Evolutionary conservation across 1,140 invertebrate genomes (phyloP).

Genomic region (Drosophila sp.): DNA sequence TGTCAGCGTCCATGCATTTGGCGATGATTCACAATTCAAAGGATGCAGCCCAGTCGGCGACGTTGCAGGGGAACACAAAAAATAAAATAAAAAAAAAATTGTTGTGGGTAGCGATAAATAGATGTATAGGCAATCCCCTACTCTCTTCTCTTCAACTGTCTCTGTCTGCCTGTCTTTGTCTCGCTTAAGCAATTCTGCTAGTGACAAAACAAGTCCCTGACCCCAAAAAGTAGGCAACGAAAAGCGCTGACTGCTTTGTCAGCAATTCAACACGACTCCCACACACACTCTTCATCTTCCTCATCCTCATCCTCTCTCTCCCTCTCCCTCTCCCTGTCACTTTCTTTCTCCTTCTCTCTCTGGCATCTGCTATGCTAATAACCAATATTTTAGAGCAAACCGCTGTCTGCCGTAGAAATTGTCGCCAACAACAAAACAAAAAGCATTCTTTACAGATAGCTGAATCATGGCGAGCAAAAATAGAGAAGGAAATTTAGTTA

Average conservation of each 20-base stretch:
- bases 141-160: background rate
- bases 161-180: conserved; percentile 10
- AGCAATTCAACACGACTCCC: conserved; percentile 49
- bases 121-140: conserved; percentile 55
- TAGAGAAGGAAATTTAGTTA: background rate
- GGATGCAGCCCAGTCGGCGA: conserved; percentile 55
- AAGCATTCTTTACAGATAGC: conserved; percentile 37
- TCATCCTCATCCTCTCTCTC: background rate
- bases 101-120: conserved; percentile 69
- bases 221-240: conserved; percentile 79
- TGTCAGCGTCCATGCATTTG: conserved; percentile 68
- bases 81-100: conserved; percentile 25
- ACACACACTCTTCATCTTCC: background rate
- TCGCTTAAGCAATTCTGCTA: conserved; percentile 10
- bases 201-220: conserved; percentile 81
- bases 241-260: conserved; percentile 72
- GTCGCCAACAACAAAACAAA: conserved; percentile 58
- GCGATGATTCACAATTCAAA: conserved; percentile 77
- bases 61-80: background rate
- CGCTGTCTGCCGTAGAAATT: conserved; percentile 65
- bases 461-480: conserved; percentile 54
- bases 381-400: conserved; percentile 76
- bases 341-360: background rate
- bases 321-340: background rate
- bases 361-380: conserved; percentile 64